These are phyloP conservation scores for Ctenoplectra terminalis DNA, from an alignment of 1,140 invertebrate species.

Conservation along the genomic window DNA sequence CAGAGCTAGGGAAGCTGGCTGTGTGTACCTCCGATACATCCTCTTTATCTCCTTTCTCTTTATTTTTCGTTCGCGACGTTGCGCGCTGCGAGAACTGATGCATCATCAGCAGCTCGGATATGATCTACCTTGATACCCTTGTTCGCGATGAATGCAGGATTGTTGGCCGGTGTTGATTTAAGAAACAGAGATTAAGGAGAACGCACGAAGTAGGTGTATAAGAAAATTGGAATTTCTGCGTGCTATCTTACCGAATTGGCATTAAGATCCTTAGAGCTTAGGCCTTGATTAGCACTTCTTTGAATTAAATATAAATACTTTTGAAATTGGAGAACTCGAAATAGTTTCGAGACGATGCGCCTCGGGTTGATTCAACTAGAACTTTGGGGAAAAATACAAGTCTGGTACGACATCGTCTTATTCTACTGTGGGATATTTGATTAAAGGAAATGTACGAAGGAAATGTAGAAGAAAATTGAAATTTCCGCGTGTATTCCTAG, in stretches of 20 bases:
- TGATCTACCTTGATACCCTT: conserved; percentile 58
- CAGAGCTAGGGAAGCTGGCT: background rate
- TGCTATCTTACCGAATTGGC: background rate
- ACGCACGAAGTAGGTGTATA: conserved; percentile 16
- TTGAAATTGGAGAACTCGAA: no score
- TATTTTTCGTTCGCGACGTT: conserved; percentile 38
- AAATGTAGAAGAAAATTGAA: conserved; percentile 8
- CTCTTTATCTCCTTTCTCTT: conserved; percentile 35
- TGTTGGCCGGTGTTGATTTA: conserved; percentile 39
- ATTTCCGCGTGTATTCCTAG: background rate
- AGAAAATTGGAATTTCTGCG: conserved; percentile 28
- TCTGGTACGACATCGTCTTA: no score
- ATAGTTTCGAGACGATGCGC: no score
- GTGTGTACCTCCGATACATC: conserved; percentile 37
- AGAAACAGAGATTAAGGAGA: conserved; percentile 50
- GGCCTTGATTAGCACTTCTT: no score
- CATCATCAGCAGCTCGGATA: conserved; percentile 61
- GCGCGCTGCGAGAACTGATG: conserved; percentile 40
- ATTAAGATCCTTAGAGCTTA: background rate
- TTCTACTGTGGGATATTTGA: conserved; percentile 10
- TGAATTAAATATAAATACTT: no score
- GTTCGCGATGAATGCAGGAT: conserved; percentile 57
- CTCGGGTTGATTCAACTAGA: no score
- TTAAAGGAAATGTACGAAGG: background rate
- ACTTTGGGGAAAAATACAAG: no score